phyloP scores from a whole-genome alignment of 2,797 vertebrate species.

The Diplodus sargus region DNA sequence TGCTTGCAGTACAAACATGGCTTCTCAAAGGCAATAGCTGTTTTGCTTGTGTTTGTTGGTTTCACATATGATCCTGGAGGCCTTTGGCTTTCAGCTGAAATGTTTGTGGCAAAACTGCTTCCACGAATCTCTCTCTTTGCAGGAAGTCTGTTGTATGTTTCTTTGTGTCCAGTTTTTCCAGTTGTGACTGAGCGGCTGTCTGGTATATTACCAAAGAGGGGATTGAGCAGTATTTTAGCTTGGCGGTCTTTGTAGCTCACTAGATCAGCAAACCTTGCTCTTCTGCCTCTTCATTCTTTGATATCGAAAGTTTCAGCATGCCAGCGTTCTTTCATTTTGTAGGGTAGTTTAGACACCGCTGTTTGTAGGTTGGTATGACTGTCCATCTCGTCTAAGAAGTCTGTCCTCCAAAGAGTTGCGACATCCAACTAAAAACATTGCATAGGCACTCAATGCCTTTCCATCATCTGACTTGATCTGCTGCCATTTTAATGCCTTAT shows the following conservation, averaged over 20 bases:
- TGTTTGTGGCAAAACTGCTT: neutral
- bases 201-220: neutral
- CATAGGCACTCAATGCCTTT: neutral
- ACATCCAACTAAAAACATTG: neutral
- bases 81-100: neutral
- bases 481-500: neutral
- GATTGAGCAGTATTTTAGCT: neutral
- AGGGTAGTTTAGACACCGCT: neutral
- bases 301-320: neutral
- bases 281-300: neutral
- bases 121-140: neutral
- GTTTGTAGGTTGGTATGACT: neutral
- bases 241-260: neutral
- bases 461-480: neutral
- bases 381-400: neutral
- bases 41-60: neutral
- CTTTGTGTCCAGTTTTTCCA: neutral
- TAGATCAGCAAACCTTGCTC: neutral
- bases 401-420: neutral
- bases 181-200: neutral
- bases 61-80: neutral
- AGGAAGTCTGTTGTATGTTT: neutral
- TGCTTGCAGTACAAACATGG: neutral
- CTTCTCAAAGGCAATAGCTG: neutral
- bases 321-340: conserved; percentile 3